Evolutionary conservation across 2,888 invertebrate species (phyloP).

Genomic region (Spicauda simplicius): DNA sequence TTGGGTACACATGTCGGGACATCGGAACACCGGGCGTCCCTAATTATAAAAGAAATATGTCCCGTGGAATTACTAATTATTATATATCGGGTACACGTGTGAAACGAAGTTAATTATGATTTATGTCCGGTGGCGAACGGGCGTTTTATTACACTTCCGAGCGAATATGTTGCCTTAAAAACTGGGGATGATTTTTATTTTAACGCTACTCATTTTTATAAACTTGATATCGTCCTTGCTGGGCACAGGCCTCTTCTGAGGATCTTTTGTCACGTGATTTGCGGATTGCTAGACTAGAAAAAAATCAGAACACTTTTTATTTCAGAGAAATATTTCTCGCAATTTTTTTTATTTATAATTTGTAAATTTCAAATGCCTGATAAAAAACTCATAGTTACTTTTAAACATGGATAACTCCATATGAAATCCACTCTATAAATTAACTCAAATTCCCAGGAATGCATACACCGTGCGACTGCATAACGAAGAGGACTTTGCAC

Average conservation of each 20-base stretch:
- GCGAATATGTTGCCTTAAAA: slow-evolving; percentile 29
- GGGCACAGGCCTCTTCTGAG: not conserved
- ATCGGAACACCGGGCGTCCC: slow-evolving; percentile 45
- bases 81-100: slow-evolving; percentile 51
- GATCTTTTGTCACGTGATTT: no score
- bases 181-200: slow-evolving; percentile 25
- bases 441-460: slow-evolving; percentile 27
- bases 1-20: slow-evolving; percentile 51
- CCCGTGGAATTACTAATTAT: slow-evolving; percentile 48
- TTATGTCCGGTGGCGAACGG: slow-evolving; percentile 39
- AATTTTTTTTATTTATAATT: no score
- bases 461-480: slow-evolving; percentile 31
- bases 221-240: not conserved
- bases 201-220: not conserved
- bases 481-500: slow-evolving; percentile 25
- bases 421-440: slow-evolving; percentile 22
- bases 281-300: no score
- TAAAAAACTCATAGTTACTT: not conserved
- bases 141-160: slow-evolving; percentile 26
- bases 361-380: no score
- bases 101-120: slow-evolving; percentile 49
- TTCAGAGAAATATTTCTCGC: no score
- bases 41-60: slow-evolving; percentile 54
- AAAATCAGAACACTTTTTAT: no score
- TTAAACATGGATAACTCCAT: slow-evolving; percentile 21